Base-by-base conservation (phyloP, 2,888 invertebrate species). In the Agrotis puta region DNA sequence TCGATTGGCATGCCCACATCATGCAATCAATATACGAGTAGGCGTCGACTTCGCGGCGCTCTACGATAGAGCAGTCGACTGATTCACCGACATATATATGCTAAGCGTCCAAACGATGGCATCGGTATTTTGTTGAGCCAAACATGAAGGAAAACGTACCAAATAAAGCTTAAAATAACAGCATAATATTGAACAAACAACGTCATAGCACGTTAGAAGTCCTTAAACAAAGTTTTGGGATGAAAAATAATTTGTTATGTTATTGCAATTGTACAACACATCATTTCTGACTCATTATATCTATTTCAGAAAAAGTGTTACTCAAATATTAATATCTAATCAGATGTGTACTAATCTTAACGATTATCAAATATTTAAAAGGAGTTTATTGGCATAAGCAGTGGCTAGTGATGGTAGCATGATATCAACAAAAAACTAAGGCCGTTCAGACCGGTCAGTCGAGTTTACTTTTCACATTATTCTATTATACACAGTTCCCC, bases 1-100 rank as follows among this genome's bases (percentile, higher is more conserved):
- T 13, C 24, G 22, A 9, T 39, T 39, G 0, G 67, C 71, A 77
- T 76, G 77, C 77, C 77, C 77, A 77, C 77, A 58, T 68, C 77
- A 76, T 76, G 64, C 77, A 2, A 53, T 56, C 56, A 18, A 57
- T 66, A n/a, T 56, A 33, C 0, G n/a, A n/a, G n/a, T n/a, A 20
- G 27, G 39, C 43, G 50, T 22, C 50, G 58, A 27, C 27, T n/a
- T 48, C 27, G 48, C 33, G n/a, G 13, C 66, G 20, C 61, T 43
- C 65, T 53, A 48, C 53, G 22, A 48, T 39, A 56, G 22, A 53
- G 47, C 39, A 13, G 39, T 66, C 62, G 62, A 74, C 65, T 66
- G 57, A 27, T 53, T 74, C 74, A 66, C 74, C 50, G 65, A 65
- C 43, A 65, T 73, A 16, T 64, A 64, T 70, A 73, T 48, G 73